Conservation (phyloP, 2,113 vertebrate species). For the Callocephalon fimbriatum region DNA sequence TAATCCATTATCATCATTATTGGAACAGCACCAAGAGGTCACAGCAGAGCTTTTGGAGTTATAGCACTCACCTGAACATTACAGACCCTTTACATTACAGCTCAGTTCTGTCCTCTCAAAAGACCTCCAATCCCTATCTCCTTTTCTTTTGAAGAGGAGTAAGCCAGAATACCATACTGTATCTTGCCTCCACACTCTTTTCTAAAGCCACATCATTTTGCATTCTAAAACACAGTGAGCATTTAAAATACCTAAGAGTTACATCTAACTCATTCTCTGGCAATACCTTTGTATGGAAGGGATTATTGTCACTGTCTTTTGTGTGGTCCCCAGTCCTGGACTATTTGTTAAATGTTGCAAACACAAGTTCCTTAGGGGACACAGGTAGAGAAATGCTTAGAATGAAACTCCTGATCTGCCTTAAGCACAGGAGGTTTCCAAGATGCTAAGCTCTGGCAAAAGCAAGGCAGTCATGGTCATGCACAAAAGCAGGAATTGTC, state of each 20-base stretch:
- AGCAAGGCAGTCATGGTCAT: not conserved
- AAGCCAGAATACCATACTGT: not conserved
- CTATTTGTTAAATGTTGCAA: not conserved
- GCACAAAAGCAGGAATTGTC: not conserved
- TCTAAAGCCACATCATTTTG: not conserved
- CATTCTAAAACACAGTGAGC: not conserved
- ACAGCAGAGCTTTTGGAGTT: not conserved
- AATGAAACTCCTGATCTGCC: not conserved
- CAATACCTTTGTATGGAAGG: not conserved
- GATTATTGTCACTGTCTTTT: not conserved
- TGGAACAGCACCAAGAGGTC: not conserved
- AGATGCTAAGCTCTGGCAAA: not conserved
- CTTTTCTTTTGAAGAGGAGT: not conserved
- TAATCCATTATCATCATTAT: not conserved
- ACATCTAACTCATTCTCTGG: not conserved
- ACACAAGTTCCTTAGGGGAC: not conserved
- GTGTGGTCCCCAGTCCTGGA: not conserved
- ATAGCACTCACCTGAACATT: not conserved
- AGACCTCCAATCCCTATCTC: not conserved
- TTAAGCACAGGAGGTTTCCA: not conserved
- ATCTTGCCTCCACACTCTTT: not conserved
- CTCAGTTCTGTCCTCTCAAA: not conserved
- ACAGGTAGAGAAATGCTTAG: not conserved
- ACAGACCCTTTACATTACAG: not conserved
- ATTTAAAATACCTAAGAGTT: not conserved